A percentile compares a stretch with the other conserved stretches of the same genome.
Evolutionary conservation across 2,888 invertebrate species (phyloP).

Genomic region (Homarus gammarus): DNA sequence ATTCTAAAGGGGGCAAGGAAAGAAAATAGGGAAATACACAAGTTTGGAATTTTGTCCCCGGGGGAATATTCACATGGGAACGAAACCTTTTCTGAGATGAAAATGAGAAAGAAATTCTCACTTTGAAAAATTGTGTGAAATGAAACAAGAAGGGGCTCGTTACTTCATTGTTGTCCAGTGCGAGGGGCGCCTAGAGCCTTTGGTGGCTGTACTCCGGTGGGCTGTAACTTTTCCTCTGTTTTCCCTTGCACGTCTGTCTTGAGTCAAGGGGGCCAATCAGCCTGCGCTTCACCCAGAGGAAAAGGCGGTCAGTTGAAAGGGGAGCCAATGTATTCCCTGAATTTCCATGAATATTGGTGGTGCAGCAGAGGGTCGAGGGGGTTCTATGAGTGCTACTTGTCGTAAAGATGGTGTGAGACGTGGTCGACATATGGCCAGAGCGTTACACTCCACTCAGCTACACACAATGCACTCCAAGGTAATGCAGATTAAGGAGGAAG

Average conservation of each 20-base stretch:
- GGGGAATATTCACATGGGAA: too few species aligned
- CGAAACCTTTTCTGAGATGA: too few species aligned
- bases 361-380: not conserved
- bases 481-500: not conserved
- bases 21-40: too few species aligned
- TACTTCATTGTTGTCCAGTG: conserved; percentile 60
- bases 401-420: conserved; percentile 45
- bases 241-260: conserved; percentile 60
- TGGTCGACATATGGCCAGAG: conserved; percentile 49
- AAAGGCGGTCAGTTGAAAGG: not conserved
- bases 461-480: not conserved
- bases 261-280: conserved; percentile 57
- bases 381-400: not conserved
- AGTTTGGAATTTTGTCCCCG: too few species aligned
- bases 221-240: conserved; percentile 53
- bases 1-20: too few species aligned
- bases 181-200: not conserved
- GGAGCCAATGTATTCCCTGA: conserved; percentile 22
- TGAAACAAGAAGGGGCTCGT: conserved; percentile 57
- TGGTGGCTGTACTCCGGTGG: conserved; percentile 8
- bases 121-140: not conserved
- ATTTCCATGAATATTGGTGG: conserved; percentile 40
- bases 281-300: conserved; percentile 50
- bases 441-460: conserved; percentile 25
- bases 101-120: not conserved